Percentiles rank a stretch among this genome's conserved stretches.
Evolutionary conservation across 2,113 vertebrate species (phyloP).

Genomic region (Leucopternis melanops): DNA sequence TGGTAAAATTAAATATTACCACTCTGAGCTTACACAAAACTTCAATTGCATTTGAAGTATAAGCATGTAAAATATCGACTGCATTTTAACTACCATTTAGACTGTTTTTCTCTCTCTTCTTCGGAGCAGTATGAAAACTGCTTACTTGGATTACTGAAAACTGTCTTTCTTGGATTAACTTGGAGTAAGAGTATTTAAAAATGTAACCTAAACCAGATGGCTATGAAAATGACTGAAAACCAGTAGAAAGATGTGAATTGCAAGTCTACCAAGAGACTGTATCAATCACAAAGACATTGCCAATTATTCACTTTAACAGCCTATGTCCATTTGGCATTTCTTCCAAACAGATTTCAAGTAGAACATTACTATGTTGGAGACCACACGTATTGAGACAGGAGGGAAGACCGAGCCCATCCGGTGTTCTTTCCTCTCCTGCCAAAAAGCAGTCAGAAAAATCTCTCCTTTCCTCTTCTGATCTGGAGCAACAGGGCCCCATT

Average conservation of each 20-base stretch:
- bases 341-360: not conserved
- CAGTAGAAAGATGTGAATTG: not conserved
- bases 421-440: not conserved
- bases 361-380: not conserved
- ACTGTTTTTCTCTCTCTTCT: not conserved
- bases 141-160: not conserved
- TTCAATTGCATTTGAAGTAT: not conserved
- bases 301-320: not conserved
- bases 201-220: not conserved
- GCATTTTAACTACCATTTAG: not conserved
- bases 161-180: not conserved
- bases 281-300: not conserved
- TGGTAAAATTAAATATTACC: not conserved
- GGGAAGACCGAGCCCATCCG: not conserved
- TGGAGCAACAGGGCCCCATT: not conserved
- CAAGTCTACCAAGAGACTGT: not conserved
- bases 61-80: not conserved
- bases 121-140: not conserved
- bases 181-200: not conserved
- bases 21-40: not conserved
- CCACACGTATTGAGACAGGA: not conserved
- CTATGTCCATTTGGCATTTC: constrained; percentile 4
- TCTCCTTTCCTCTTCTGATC: not conserved
- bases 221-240: not conserved
- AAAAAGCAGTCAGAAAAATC: not conserved